Percentiles rank a stretch among this genome's conserved stretches.
Evolutionary conservation across 2,888 invertebrate genomes (phyloP).

Genomic region (Minunthozetes semirufus): DNA sequence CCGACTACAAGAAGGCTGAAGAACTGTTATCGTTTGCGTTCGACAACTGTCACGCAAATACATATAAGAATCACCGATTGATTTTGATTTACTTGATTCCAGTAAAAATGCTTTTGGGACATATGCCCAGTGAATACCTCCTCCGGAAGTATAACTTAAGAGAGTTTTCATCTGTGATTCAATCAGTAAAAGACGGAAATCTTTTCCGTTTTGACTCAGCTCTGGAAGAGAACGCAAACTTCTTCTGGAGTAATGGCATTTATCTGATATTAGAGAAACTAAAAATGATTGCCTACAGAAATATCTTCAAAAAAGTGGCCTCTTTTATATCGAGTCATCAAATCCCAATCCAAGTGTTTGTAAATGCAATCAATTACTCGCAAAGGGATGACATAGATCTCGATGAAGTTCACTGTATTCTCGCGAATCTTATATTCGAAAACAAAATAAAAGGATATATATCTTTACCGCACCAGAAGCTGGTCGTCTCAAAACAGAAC

Average conservation of each 20-base stretch:
- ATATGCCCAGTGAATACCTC: constrained; percentile 74
- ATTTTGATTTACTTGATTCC: constrained; percentile 92
- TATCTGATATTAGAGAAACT: constrained; percentile 94
- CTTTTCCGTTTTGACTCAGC: constrained; percentile 71
- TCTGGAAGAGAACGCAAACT: constrained; percentile 76
- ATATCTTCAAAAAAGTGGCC: constrained; percentile 83
- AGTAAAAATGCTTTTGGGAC: constrained; percentile 93
- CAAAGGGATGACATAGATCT: constrained; percentile 68
- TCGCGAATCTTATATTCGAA: constrained; percentile 92
- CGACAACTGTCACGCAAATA: constrained; percentile 72
- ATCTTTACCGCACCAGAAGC: constrained; percentile 90
- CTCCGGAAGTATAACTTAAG: constrained; percentile 81
- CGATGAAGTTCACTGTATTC: constrained; percentile 91
- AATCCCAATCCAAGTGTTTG: constrained; percentile 75
- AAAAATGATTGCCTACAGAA: constrained; percentile 87
- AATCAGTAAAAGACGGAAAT: constrained; percentile 78
- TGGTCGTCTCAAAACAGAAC: constrained; percentile 94
- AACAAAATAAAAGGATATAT: constrained; percentile 98
- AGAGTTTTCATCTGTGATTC: constrained; percentile 81
- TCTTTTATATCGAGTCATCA: constrained; percentile 61
- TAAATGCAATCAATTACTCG: constrained; percentile 56
- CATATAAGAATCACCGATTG: constrained; percentile 76
- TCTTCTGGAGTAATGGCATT: constrained; percentile 94
- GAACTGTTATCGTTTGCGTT: constrained; percentile 88
- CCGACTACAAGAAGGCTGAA: constrained; percentile 87